These are phyloP conservation scores for Rhopalosiphum nymphaeae DNA, from an alignment of 2,888 invertebrate genomes.

Conservation along the genomic window DNA sequence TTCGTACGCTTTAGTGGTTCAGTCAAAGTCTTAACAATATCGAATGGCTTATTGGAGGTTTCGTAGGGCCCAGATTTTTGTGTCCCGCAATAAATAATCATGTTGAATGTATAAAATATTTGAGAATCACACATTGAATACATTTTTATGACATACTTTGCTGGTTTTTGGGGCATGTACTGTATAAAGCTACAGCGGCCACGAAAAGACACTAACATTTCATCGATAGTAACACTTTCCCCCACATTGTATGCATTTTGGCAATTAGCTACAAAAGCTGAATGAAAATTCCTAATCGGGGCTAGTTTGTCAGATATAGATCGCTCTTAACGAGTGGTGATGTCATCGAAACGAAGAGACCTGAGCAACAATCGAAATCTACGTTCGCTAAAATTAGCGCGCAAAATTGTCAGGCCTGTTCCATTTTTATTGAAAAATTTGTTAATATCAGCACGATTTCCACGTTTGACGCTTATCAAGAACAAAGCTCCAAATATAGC, in stretches of 20 bases:
- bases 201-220: conserved; percentile 63
- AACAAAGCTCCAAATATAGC: conserved; percentile 28
- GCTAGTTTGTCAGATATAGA: conserved; percentile 44
- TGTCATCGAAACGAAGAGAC: conserved; percentile 40
- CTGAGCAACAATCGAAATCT: conserved; percentile 31
- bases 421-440: conserved; percentile 36
- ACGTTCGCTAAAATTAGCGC: conserved; percentile 35
- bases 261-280: conserved; percentile 53
- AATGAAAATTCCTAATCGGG: conserved; percentile 34
- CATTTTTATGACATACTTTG: conserved; percentile 54
- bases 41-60: not conserved
- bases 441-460: conserved; percentile 31
- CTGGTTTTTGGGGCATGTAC: conserved; percentile 56
- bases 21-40: conserved; percentile 42
- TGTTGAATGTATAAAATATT: conserved; percentile 51
- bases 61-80: conserved; percentile 34
- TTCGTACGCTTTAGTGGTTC: conserved; percentile 62
- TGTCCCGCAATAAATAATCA: conserved; percentile 40
- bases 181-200: conserved; percentile 23
- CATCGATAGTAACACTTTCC: conserved; percentile 64
- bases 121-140: conserved; percentile 38
- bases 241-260: conserved; percentile 52
- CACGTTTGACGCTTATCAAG: conserved; percentile 29
- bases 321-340: conserved; percentile 40
- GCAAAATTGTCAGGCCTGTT: conserved; percentile 22